These are phyloP conservation scores for Bombycilla garrulus DNA, from an alignment of 2,113 vertebrate genomes.

Conservation along the genomic window DNA sequence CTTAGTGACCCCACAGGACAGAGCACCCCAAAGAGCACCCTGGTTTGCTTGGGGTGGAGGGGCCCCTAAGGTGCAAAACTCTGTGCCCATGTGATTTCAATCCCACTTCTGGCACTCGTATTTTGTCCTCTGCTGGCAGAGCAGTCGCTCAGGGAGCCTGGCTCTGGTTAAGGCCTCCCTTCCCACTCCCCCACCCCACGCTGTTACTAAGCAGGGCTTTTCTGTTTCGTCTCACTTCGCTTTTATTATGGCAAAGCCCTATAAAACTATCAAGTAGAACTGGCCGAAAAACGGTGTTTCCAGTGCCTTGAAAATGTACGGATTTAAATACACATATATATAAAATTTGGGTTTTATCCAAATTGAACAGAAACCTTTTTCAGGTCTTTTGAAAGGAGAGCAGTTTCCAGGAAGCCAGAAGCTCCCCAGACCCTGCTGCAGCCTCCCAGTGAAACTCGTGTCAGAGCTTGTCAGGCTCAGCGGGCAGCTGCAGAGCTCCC, in stretches of 20 bases:
- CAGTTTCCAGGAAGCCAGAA: slow-evolving; percentile 60
- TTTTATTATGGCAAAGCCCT: slow-evolving; percentile 63
- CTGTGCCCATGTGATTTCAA: neutral
- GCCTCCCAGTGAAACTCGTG: neutral
- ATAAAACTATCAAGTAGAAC: slow-evolving; percentile 64
- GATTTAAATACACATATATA: neutral
- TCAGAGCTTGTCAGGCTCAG: slow-evolving; percentile 14
- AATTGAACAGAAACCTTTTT: slow-evolving; percentile 25
- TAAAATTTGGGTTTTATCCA: slow-evolving; percentile 15
- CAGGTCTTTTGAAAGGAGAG: neutral
- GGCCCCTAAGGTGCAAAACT: neutral
- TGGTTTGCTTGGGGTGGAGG: neutral
- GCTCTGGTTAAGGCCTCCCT: slow-evolving; percentile 43
- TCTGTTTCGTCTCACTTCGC: slow-evolving; percentile 52
- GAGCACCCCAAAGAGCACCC: neutral
- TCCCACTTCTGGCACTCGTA: neutral
- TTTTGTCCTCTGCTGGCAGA: slow-evolving; percentile 22
- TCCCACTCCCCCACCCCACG: slow-evolving; percentile 15
- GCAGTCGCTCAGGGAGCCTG: slow-evolving; percentile 7
- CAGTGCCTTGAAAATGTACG: slow-evolving; percentile 27
- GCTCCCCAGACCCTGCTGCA: slow-evolving; percentile 33
- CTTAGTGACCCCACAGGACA: neutral
- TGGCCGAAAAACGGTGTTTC: slow-evolving; percentile 54
- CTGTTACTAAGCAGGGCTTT: slow-evolving; percentile 63
- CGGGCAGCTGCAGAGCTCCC: slow-evolving; percentile 35